Evolutionary conservation across 2,888 invertebrate species (phyloP).

Genomic region (Caenorhabditis macrosperma): DNA sequence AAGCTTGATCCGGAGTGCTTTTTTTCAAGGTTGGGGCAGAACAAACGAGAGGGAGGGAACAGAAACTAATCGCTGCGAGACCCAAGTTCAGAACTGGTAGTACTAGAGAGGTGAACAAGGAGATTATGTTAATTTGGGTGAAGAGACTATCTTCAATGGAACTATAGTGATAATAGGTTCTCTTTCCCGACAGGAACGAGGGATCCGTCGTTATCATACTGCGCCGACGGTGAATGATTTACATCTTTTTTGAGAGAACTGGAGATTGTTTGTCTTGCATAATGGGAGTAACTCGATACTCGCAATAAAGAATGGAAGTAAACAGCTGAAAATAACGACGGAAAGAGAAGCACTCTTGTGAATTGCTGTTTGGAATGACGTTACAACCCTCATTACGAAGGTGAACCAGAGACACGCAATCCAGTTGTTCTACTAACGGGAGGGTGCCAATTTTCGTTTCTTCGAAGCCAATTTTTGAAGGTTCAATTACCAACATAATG

Average conservation of each 20-base stretch:
- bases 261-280: conserved; percentile 4
- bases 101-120: conserved; percentile 13
- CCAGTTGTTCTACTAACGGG: conserved; percentile 30
- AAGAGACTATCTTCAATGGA: background rate
- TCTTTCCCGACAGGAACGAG: conserved; percentile 2
- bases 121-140: conserved; percentile 19
- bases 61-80: background rate
- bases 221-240: conserved; percentile 29
- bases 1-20: conserved; percentile 5
- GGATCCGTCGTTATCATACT: conserved; percentile 10
- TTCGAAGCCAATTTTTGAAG: background rate
- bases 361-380: conserved; percentile 17
- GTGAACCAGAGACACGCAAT: conserved; percentile 5
- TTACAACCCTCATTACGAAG: conserved; percentile 11
- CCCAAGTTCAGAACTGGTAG: background rate
- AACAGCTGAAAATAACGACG: conserved; percentile 26
- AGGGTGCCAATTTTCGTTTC: conserved; percentile 12
- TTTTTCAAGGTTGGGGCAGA: conserved; percentile 4
- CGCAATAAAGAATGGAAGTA: conserved; percentile 3
- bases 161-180: conserved; percentile 31
- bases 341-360: conserved; percentile 9
- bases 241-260: conserved; percentile 8
- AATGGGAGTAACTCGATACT: conserved; percentile 24
- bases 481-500: background rate
- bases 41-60: background rate